These are phyloP conservation scores for Anser brachyrhynchus DNA, from an alignment of 2,113 vertebrate species.

Conservation along the genomic window DNA sequence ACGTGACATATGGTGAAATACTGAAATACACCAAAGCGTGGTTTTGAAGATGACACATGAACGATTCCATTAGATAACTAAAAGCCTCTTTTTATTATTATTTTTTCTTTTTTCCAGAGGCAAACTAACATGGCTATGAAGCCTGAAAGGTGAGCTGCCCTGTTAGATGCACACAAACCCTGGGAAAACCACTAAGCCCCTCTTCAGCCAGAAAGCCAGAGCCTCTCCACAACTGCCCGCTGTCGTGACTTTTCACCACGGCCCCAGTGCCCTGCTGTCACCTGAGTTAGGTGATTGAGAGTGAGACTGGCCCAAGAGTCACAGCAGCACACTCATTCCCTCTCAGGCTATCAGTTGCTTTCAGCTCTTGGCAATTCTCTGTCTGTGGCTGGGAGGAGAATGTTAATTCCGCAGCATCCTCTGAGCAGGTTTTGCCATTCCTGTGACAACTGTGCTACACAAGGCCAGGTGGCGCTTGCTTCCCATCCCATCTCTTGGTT, in stretches of 20 bases:
- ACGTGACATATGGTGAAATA: not conserved
- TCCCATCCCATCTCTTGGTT: not conserved
- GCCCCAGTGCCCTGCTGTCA: not conserved
- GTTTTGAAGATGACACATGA: not conserved
- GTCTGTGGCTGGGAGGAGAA: not conserved
- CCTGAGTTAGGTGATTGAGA: not conserved
- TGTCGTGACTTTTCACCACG: not conserved
- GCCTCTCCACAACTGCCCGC: not conserved
- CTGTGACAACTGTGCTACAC: not conserved
- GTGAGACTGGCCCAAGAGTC: not conserved
- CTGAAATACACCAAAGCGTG: not conserved
- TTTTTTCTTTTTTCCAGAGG: not conserved
- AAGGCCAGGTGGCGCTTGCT: constrained; percentile 18
- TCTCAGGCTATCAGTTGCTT: not conserved
- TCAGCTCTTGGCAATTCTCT: not conserved
- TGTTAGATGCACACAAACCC: accelerated
- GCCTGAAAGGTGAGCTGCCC: not conserved
- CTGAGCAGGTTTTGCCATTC: constrained; percentile 20
- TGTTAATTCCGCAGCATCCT: not conserved
- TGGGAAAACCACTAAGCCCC: not conserved
- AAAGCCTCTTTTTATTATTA: not conserved
- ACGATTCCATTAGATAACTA: not conserved
- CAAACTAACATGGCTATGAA: not conserved
- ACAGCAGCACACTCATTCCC: not conserved
- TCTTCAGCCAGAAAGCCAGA: not conserved